Percentiles rank a stretch among this genome's conserved stretches.
These are phyloP conservation scores for Gymnoscelis rufifasciata DNA, from an alignment of 2,888 invertebrate species.

Conservation along the genomic window DNA sequence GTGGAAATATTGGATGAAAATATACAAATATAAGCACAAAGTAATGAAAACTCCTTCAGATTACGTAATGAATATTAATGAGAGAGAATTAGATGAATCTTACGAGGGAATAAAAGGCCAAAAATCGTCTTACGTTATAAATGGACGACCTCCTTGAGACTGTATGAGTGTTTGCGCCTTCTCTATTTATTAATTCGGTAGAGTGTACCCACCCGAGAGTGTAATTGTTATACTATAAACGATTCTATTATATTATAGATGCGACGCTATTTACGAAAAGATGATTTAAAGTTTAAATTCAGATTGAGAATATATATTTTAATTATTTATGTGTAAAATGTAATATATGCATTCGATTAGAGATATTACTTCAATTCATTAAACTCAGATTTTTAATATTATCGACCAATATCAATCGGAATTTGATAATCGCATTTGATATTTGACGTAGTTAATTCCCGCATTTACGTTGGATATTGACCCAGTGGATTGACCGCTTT, in stretches of 20 bases:
- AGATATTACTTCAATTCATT: constrained; percentile 60
- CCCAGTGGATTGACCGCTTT: constrained; percentile 56
- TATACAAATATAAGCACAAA: too few species aligned
- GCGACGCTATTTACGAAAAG: constrained; percentile 74
- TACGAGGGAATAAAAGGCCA: too few species aligned
- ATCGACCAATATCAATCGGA: constrained; percentile 65
- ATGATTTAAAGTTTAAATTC: constrained; percentile 68
- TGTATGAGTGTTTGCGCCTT: constrained; percentile 68
- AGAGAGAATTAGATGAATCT: too few species aligned
- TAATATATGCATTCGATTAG: constrained; percentile 66
- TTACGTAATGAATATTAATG: too few species aligned
- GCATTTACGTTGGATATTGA: constrained; percentile 61
- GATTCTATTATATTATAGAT: constrained; percentile 61
- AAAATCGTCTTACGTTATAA: too few species aligned
- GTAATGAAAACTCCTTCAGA: too few species aligned
- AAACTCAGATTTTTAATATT: constrained; percentile 47
- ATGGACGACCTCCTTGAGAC: constrained; percentile 76
- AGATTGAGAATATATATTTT: constrained; percentile 66
- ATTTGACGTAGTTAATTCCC: constrained; percentile 49
- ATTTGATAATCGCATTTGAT: constrained; percentile 58
- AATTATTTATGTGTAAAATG: constrained; percentile 60
- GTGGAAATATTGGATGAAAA: too few species aligned
- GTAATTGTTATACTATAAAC: constrained; percentile 64
- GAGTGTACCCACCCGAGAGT: constrained; percentile 56
- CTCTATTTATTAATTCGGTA: constrained; percentile 62